A percentile compares a stretch with the other conserved stretches of the same genome.
phyloP scores from a whole-genome alignment of 2,797 vertebrate genomes.

The Gila robusta region DNA sequence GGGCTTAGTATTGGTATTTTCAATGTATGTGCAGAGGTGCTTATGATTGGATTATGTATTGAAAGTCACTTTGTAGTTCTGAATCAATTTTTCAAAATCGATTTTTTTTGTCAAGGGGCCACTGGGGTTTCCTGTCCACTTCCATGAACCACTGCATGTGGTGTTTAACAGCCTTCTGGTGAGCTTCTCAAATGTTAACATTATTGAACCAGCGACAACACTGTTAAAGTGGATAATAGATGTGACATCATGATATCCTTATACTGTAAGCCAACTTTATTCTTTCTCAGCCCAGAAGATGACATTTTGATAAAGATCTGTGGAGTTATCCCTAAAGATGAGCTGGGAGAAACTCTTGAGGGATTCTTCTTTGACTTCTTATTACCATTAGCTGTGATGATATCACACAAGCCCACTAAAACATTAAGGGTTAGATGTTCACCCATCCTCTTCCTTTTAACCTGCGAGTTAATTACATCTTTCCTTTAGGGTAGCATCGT shows the following conservation, averaged over 20 bases:
- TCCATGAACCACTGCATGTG: not conserved
- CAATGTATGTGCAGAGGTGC: not conserved
- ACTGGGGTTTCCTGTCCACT: constrained; percentile 15
- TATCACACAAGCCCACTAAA: constrained; percentile 59
- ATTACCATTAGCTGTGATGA: constrained; percentile 71
- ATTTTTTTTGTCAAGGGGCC: constrained; percentile 31
- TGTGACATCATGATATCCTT: not conserved
- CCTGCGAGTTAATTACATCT: constrained; percentile 78
- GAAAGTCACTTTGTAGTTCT: constrained; percentile 32
- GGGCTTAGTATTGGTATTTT: constrained; percentile 25
- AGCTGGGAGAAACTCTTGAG: constrained; percentile 64
- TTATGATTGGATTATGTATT: constrained; percentile 30
- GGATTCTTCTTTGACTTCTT: constrained; percentile 65
- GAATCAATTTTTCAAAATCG: not conserved
- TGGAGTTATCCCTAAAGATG: not conserved
- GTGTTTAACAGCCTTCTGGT: not conserved
- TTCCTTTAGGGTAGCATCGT: constrained; percentile 75
- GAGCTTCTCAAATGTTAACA: constrained; percentile 21
- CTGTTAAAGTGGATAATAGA: not conserved
- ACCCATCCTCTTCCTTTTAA: constrained; percentile 70
- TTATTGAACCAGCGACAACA: not conserved
- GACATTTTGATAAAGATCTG: constrained; percentile 12
- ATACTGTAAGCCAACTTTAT: not conserved
- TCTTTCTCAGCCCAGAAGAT: not conserved
- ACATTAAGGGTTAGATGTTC: constrained; percentile 75